These are phyloP conservation scores for Nothoprocta perdicaria DNA, from an alignment of 2,113 vertebrate genomes.

Conservation along the genomic window DNA sequence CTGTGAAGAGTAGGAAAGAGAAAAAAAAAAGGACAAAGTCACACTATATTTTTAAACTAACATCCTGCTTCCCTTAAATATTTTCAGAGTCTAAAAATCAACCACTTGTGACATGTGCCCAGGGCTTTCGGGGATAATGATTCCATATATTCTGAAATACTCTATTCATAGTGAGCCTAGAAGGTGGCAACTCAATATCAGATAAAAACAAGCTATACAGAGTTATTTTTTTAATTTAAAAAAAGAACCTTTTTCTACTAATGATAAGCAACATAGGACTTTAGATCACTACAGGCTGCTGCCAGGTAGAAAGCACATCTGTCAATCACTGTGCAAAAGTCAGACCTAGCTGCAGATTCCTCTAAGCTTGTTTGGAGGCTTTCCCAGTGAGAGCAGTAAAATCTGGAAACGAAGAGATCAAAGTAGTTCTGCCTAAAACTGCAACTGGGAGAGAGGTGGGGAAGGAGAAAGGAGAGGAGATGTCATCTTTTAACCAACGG, in stretches of 20 bases:
- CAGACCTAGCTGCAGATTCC: background rate
- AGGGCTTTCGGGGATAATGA: background rate
- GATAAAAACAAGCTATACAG: background rate
- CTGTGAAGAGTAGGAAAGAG: too few relatives aligned
- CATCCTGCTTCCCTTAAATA: background rate
- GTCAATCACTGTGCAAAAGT: background rate
- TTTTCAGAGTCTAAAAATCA: background rate
- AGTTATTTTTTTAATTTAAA: background rate
- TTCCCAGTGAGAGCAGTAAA: background rate
- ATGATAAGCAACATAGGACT: background rate
- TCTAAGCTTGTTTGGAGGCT: background rate
- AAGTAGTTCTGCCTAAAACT: background rate
- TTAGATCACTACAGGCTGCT: background rate
- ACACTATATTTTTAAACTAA: background rate
- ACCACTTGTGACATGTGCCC: background rate
- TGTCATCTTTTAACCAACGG: background rate
- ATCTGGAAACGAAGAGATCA: background rate
- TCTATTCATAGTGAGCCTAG: background rate
- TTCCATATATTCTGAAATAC: background rate
- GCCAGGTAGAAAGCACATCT: background rate
- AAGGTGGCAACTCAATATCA: background rate
- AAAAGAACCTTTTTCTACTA: background rate
- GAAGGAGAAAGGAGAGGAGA: background rate
- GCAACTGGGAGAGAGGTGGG: background rate
- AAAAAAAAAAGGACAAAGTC: background rate